Conservation (phyloP, 1,140 invertebrate species). For the Antheraea pernyi region DNA sequence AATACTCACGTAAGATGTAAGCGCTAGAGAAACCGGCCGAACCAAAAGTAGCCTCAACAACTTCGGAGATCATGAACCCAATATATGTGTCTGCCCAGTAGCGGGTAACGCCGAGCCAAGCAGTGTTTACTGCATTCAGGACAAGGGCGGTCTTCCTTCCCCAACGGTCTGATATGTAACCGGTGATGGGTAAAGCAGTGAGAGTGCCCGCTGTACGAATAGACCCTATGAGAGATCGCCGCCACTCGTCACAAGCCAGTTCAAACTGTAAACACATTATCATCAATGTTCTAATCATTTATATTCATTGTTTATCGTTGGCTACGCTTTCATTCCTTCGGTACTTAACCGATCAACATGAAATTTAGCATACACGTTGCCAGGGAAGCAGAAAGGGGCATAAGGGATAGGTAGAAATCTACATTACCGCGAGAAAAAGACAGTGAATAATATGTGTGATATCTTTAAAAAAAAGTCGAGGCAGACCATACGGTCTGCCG, state of each 20-base stretch:
- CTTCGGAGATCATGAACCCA: conserved; percentile 81
- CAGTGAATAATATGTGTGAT: too few relatives aligned
- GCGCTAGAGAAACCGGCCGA: conserved; percentile 38
- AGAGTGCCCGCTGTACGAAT: conserved; percentile 46
- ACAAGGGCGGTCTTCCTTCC: conserved; percentile 82
- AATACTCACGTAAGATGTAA: conserved; percentile 45
- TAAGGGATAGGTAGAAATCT: too few relatives aligned
- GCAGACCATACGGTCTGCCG: too few relatives aligned
- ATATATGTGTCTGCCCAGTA: conserved; percentile 82
- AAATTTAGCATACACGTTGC: too few relatives aligned
- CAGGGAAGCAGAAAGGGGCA: too few relatives aligned
- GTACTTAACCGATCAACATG: too few relatives aligned
- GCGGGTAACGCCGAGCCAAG: conserved; percentile 80
- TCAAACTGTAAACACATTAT: conserved; percentile 39
- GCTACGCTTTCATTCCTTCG: too few relatives aligned
- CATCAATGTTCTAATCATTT: not conserved
- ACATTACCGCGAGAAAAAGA: too few relatives aligned
- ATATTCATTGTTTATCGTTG: too few relatives aligned
- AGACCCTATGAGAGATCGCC: conserved; percentile 45
- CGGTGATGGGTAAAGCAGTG: conserved; percentile 81
- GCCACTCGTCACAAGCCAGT: conserved; percentile 56
- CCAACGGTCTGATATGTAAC: conserved; percentile 81
- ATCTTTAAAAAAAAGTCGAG: too few relatives aligned
- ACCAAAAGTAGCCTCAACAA: conserved; percentile 41
- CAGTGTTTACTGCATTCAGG: conserved; percentile 77